Base-by-base conservation (phyloP, 2,888 invertebrate genomes). In the Graphium colonna region DNA sequence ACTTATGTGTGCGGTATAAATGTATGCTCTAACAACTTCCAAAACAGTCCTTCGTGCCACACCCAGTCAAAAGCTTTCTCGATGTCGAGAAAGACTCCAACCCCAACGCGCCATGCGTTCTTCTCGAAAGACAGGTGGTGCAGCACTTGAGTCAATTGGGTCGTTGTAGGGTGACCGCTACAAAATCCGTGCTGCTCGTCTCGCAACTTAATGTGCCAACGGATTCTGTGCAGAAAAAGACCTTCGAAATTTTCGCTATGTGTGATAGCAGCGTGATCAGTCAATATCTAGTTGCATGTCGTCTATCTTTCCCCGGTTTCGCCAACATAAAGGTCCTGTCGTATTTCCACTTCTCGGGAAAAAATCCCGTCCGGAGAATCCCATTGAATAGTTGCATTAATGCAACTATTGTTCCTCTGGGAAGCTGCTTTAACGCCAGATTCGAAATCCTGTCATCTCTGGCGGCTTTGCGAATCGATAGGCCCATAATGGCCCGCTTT, bases 1-100 rank as follows among this genome's bases (percentile, higher is more conserved):
- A n/a, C n/a, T n/a, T n/a, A n/a, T n/a, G n/a, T n/a, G n/a, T n/a
- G 39, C 39, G 39, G 39, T 8, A 39, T 10, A 1, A 13, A 8
- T 4, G 39, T 39, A 15, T 39, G 8, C 13, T 39, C 39, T 3
- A 39, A 13, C n/a, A 69, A 44, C 33, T 70, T 71, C 51, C 51
- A 61, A 0, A 69, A 8, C 1, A 73, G 62, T 2, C 71, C 68
- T 0, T 50, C 44, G 47, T 71, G 69, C 70, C 70, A 69, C 0
- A 73, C 68, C 0, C 61, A 21, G 49, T 71, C 69, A 52, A 73
- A 69, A 3, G 68, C 64, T 49, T 70, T 68, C 46, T 63, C 67
- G 48, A 68, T 62, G 49, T 70, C 67, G 0, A 69, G 59, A 46
- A 68, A 61, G 4, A 68, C 65, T 9, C 60, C 63, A 7, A 51